phyloP scores from a whole-genome alignment of 1,140 invertebrate genomes.

The Drosophila burlai region DNA sequence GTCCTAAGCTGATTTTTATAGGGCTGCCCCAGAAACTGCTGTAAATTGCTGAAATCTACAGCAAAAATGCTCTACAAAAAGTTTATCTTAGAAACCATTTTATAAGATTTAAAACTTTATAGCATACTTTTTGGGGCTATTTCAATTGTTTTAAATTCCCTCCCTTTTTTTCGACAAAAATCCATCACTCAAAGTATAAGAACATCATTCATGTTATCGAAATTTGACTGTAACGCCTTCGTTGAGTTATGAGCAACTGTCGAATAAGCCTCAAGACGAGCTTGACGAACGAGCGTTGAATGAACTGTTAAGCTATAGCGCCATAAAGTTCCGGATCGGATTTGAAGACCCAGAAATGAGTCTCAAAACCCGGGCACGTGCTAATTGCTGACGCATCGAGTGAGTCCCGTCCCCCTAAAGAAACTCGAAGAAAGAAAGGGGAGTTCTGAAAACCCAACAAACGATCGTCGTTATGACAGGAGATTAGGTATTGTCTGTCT shows the following conservation, averaged over 20 bases:
- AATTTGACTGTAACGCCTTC: background rate
- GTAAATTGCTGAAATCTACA: no score
- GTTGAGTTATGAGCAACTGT: conserved; percentile 31
- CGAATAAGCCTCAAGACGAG: conserved; percentile 39
- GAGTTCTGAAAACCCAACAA: conserved; percentile 40
- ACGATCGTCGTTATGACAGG: conserved; percentile 55
- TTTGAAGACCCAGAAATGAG: conserved; percentile 23
- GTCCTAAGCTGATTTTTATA: background rate
- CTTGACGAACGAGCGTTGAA: conserved; percentile 63
- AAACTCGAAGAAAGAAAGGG: background rate
- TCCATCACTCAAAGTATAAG: no score
- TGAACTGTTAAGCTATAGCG: conserved; percentile 66
- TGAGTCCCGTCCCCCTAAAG: conserved; percentile 7
- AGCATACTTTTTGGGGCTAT: background rate
- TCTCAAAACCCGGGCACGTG: conserved; percentile 57
- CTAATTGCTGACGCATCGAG: conserved; percentile 76
- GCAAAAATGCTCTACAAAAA: no score
- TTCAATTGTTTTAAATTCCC: background rate
- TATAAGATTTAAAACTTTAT: background rate
- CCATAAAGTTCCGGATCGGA: conserved; percentile 72
- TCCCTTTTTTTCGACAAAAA: no score
- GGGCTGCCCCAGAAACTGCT: no score
- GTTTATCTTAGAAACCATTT: background rate
- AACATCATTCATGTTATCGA: background rate
- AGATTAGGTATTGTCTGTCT: conserved; percentile 33